Evolutionary conservation across 2,797 vertebrate species (phyloP).

Genomic region (Euthynnus affinis): DNA sequence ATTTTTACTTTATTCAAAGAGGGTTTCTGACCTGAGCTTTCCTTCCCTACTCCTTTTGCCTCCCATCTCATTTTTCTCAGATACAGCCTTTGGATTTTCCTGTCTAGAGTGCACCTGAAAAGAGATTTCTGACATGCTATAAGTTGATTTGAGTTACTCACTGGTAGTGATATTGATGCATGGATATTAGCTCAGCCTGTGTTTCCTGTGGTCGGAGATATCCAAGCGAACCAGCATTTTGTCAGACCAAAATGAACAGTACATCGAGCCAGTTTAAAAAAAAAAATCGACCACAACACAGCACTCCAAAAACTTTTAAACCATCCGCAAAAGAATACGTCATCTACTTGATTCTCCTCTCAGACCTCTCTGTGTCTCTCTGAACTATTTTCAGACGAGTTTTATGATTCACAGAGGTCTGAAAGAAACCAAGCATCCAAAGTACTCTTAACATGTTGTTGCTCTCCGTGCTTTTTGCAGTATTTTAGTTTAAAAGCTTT

Average conservation of each 20-base stretch:
- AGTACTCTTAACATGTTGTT: conserved; percentile 31
- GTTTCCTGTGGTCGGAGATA: conserved; percentile 37
- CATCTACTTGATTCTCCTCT: conserved; percentile 40
- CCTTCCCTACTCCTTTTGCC: conserved; percentile 10
- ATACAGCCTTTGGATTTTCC: conserved; percentile 20
- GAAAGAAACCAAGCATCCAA: conserved; percentile 11
- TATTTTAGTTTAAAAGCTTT: too few relatives aligned
- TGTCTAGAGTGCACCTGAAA: conserved; percentile 22
- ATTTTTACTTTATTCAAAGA: conserved; percentile 12
- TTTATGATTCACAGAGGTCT: conserved; percentile 36
- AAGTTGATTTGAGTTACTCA: conserved; percentile 25
- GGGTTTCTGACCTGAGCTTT: conserved; percentile 23
- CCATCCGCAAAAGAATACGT: conserved; percentile 36
- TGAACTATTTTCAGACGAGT: conserved; percentile 47
- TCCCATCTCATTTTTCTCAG: conserved; percentile 28
- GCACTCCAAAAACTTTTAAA: conserved; percentile 32
- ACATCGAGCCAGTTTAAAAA: not conserved
- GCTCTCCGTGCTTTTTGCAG: conserved; percentile 14
- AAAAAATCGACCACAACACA: conserved; percentile 19
- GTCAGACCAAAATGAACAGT: conserved; percentile 41
- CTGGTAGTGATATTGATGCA: conserved; percentile 39
- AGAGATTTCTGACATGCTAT: conserved; percentile 32
- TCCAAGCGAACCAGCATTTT: conserved; percentile 35
- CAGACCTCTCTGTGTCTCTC: conserved; percentile 19
- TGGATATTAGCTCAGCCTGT: conserved; percentile 37